phyloP scores from a whole-genome alignment of 2,888 invertebrate species.

The Noctua comes region DNA sequence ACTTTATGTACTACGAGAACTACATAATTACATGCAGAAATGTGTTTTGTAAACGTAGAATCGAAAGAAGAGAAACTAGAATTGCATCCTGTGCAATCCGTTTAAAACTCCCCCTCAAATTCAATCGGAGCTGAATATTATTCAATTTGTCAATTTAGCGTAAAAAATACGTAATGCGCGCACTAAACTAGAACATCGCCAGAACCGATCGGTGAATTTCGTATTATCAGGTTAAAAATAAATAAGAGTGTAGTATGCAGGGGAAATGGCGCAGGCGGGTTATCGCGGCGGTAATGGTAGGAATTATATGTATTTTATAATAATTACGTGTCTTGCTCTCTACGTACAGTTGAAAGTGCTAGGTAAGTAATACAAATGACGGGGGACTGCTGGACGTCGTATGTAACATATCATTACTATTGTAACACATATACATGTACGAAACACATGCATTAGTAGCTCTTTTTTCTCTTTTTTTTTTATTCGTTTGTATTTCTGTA shows the following conservation, averaged over 20 bases:
- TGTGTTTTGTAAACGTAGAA: not conserved
- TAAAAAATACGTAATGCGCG: not conserved
- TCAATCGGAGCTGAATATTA: not conserved
- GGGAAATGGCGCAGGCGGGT: not conserved
- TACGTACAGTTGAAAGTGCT: slow-evolving; percentile 8
- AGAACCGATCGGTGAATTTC: slow-evolving; percentile 1
- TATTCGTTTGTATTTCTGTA: slow-evolving; percentile 14
- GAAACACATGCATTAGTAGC: slow-evolving; percentile 14
- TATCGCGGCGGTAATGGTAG: not conserved
- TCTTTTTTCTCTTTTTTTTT: slow-evolving; percentile 2
- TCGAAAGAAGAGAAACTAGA: not conserved
- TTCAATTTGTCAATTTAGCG: not conserved
- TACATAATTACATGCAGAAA: not conserved
- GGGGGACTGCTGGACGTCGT: not conserved
- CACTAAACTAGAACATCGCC: not conserved
- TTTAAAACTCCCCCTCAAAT: not conserved
- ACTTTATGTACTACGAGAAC: not conserved
- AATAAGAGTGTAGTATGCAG: slow-evolving; percentile 6
- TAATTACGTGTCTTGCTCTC: slow-evolving; percentile 23
- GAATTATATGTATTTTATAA: slow-evolving; percentile 22
- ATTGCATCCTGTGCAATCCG: not conserved
- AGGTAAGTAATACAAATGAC: slow-evolving; percentile 23
- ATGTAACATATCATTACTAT: slow-evolving; percentile 31
- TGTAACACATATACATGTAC: not conserved
- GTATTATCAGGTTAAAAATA: slow-evolving; percentile 32